Evolutionary conservation across 2,113 vertebrate species (phyloP).

Genomic region (Tragelaphus strepsiceros): DNA sequence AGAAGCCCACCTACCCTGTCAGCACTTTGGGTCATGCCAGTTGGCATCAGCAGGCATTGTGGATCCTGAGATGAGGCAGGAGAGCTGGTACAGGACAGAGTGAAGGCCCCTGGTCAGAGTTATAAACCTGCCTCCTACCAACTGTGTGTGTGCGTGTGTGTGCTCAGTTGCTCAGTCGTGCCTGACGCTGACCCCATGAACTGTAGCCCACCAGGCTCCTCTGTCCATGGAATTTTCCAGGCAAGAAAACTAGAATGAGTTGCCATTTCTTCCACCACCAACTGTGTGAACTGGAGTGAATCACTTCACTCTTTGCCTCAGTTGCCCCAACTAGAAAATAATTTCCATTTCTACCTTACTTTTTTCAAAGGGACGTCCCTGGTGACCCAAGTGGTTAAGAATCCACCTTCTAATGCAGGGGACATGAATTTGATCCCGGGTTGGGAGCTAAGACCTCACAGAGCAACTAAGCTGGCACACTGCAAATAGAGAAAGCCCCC

Average conservation of each 20-base stretch:
- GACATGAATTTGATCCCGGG: background rate
- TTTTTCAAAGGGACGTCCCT: background rate
- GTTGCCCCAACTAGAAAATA: background rate
- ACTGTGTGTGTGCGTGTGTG: background rate
- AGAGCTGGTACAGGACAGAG: background rate
- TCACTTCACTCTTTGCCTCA: background rate
- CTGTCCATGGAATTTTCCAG: background rate
- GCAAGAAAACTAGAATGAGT: background rate
- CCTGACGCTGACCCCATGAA: background rate
- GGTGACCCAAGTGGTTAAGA: background rate
- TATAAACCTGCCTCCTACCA: background rate
- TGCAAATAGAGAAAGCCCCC: background rate
- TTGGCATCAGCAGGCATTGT: background rate
- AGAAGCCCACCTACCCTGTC: background rate
- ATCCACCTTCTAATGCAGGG: background rate
- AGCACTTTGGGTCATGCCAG: background rate
- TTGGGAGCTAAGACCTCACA: background rate
- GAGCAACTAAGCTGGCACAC: background rate
- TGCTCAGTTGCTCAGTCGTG: background rate
- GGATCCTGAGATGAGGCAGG: background rate
- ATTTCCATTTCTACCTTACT: background rate
- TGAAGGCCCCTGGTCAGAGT: background rate
- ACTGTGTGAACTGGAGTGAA: background rate
- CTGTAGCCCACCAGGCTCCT: background rate
- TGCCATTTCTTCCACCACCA: background rate